phyloP scores from a whole-genome alignment of 2,888 invertebrate species.

The Sminthurides aquaticus region DNA sequence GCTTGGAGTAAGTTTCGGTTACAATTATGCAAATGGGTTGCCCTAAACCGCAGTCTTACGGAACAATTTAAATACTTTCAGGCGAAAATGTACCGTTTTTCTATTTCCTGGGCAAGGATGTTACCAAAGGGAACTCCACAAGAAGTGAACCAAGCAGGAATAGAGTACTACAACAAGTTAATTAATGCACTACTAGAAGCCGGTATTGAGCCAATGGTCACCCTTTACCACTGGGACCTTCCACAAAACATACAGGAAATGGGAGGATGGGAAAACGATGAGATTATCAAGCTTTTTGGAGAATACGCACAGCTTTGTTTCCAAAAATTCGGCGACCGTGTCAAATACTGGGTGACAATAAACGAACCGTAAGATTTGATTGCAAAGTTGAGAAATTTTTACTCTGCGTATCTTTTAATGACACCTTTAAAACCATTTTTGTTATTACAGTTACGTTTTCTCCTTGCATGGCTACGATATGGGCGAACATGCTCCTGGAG shows the following conservation, averaged over 20 bases:
- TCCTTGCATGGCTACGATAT: constrained; percentile 54
- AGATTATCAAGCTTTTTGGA: constrained; percentile 18
- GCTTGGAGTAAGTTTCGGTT: constrained; percentile 45
- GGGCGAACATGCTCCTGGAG: constrained; percentile 47
- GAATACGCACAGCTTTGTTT: constrained; percentile 23
- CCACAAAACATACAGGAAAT: constrained; percentile 25
- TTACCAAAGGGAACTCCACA: constrained; percentile 46
- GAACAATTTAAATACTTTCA: not conserved
- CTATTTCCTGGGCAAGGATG: constrained; percentile 48
- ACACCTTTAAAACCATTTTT: too few relatives aligned
- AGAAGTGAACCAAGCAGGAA: constrained; percentile 46
- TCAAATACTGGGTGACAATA: constrained; percentile 24
- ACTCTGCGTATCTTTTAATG: too few relatives aligned
- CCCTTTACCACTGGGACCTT: constrained; percentile 25
- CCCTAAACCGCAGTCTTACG: not conserved
- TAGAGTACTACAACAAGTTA: constrained; percentile 48
- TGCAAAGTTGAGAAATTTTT: not conserved
- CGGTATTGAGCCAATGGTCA: constrained; percentile 45
- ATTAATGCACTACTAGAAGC: constrained; percentile 46
- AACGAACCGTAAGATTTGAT: constrained; percentile 45
- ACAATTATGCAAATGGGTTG: not conserved
- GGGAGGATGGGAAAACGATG: constrained; percentile 25
- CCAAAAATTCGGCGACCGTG: constrained; percentile 22
- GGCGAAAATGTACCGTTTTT: constrained; percentile 36
- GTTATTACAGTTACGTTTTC: constrained; percentile 46